Evolutionary conservation across 2,113 vertebrate species (phyloP).

Genomic region (Acanthochromis polyacanthus): DNA sequence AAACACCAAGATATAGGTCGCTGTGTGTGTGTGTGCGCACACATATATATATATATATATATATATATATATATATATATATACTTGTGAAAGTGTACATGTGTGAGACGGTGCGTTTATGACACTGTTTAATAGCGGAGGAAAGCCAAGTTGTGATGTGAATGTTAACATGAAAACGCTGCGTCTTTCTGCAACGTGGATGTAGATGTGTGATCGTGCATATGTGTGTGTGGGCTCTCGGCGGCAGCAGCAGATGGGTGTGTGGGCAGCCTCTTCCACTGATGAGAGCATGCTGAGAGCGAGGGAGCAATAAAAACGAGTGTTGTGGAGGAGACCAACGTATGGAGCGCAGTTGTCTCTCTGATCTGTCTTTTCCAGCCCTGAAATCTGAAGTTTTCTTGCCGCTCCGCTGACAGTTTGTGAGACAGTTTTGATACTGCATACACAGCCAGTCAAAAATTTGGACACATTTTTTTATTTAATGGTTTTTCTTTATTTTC

Average conservation of each 20-base stretch:
- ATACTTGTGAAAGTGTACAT: neutral
- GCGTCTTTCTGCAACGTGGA: neutral
- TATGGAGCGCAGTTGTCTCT: neutral
- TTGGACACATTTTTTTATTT: too few species aligned
- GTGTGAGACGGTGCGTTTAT: neutral
- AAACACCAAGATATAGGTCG: neutral
- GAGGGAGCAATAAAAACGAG: slow-evolving; percentile 36
- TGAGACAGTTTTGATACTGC: neutral
- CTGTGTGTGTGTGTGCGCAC: neutral
- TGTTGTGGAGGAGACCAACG: neutral
- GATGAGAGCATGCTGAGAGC: slow-evolving; percentile 46
- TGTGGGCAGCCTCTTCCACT: slow-evolving; percentile 51
- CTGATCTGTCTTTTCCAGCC: neutral
- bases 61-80: neutral
- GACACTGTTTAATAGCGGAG: neutral
- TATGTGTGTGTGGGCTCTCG: neutral
- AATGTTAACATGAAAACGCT: neutral
- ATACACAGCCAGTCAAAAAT: too few species aligned
- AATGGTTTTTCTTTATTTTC: too few species aligned
- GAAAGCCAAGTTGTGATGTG: neutral
- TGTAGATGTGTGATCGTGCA: neutral
- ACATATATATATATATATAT: neutral
- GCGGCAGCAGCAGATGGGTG: slow-evolving; percentile 58
- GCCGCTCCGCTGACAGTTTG: too few species aligned
- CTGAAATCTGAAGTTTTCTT: neutral